phyloP scores from a whole-genome alignment of 2,797 vertebrate species.

The Coregonus ussuriensis region DNA sequence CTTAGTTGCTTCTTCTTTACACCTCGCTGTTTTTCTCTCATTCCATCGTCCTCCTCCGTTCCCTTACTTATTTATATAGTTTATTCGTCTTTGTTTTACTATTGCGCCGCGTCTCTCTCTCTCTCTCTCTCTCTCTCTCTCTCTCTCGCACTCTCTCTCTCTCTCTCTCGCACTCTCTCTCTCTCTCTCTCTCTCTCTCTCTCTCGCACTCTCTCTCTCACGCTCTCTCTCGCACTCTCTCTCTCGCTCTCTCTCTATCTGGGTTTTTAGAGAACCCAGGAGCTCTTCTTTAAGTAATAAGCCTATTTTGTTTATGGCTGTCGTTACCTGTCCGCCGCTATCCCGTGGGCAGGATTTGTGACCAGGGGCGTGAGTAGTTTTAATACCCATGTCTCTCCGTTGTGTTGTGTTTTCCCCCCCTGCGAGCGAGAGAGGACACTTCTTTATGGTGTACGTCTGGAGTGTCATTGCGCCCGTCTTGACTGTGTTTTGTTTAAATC shows the following conservation, averaged over 20 bases:
- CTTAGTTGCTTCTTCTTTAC: constrained; percentile 9
- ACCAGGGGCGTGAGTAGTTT: constrained; percentile 41
- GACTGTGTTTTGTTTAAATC: constrained; percentile 28
- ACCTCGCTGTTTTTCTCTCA: background rate
- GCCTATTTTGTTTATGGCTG: constrained; percentile 50
- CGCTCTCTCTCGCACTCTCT: background rate
- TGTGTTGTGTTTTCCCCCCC: constrained; percentile 18
- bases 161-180: too few species aligned
- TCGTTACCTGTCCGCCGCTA: constrained; percentile 50
- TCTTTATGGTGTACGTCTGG: constrained; percentile 39
- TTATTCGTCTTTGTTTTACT: constrained; percentile 11
- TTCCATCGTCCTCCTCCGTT: background rate
- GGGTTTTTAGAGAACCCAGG: constrained; percentile 10
- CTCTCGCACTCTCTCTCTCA: background rate
- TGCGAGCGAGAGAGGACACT: constrained; percentile 17
- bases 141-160: background rate
- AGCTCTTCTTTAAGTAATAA: constrained; percentile 35
- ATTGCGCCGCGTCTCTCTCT: background rate
- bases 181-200: background rate
- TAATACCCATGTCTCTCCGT: constrained; percentile 56
- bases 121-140: background rate
- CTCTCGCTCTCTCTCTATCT: background rate
- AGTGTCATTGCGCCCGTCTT: constrained; percentile 35
- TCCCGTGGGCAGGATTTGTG: constrained; percentile 58
- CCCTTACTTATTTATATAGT: constrained; percentile 4